Evolutionary conservation across 2,113 vertebrate species (phyloP).

Genomic region (Eulacestoma nigropectus): DNA sequence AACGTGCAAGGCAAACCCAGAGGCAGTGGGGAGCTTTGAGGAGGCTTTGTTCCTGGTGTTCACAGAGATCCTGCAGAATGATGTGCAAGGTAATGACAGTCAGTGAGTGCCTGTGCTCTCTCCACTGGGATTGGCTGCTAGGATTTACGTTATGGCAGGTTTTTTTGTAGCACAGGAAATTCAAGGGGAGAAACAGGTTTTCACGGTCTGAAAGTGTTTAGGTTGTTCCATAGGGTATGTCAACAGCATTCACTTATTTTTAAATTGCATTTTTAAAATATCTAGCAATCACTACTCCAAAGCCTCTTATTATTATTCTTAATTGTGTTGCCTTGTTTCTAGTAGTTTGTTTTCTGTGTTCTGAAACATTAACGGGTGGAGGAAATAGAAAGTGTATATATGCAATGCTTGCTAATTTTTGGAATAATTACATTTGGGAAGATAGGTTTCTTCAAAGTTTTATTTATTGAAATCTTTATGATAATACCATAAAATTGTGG

Average conservation of each 20-base stretch:
- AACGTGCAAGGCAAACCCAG: slow-evolving; percentile 91
- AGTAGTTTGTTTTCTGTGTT: not conserved
- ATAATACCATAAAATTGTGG: not conserved
- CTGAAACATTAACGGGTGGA: not conserved
- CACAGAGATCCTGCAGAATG: slow-evolving; percentile 95
- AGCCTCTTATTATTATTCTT: not conserved
- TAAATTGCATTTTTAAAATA: not conserved
- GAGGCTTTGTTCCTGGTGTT: slow-evolving; percentile 96
- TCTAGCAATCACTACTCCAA: not conserved
- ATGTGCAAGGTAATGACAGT: slow-evolving; percentile 85
- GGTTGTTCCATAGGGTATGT: not conserved
- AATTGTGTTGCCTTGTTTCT: not conserved
- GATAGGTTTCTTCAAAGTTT: not conserved
- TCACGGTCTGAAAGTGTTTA: not conserved
- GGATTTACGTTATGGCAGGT: not conserved
- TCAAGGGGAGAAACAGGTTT: not conserved
- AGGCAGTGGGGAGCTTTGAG: slow-evolving; percentile 90
- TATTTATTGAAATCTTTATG: not conserved
- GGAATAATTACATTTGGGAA: not conserved
- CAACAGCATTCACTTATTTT: not conserved
- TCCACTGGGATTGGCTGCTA: not conserved
- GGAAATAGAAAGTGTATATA: not conserved
- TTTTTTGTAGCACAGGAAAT: not conserved
- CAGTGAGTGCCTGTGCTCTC: not conserved
- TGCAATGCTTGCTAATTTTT: not conserved